These are phyloP conservation scores for Drosophila grimshawi DNA, from an alignment of 1,140 invertebrate species.

Conservation along the genomic window DNA sequence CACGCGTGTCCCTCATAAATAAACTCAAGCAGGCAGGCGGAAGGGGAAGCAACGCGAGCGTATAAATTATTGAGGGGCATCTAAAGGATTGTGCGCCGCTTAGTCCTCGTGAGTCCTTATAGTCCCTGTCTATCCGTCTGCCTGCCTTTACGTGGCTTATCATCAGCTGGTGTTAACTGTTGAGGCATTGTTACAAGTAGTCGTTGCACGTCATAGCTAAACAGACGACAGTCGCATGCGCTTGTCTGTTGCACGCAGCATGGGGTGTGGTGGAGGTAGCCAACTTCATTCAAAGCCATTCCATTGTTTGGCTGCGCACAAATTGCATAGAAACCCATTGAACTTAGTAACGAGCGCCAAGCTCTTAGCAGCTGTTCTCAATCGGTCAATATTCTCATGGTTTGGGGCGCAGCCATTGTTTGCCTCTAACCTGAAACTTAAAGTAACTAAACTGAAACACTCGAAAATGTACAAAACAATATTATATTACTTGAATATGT, in stretches of 20 bases:
- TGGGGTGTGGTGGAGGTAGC: too few relatives aligned
- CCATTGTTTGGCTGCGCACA: slow-evolving; percentile 41
- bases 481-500: too few relatives aligned
- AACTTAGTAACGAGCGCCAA: slow-evolving; percentile 1
- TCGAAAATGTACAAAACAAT: too few relatives aligned
- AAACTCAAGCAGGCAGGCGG: slow-evolving; percentile 13
- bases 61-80: slow-evolving; percentile 32
- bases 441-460: too few relatives aligned
- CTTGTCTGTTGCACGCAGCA: slow-evolving; percentile 12
- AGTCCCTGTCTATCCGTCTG: neutral
- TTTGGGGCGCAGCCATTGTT: neutral
- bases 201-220: slow-evolving; percentile 33
- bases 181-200: slow-evolving; percentile 29
- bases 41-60: neutral
- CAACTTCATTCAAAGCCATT: slow-evolving; percentile 21
- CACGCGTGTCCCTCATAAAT: slow-evolving; percentile 66
- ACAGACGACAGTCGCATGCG: slow-evolving; percentile 13
- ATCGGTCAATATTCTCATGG: neutral
- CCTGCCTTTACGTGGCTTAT: slow-evolving; percentile 36
- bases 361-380: slow-evolving; percentile 2
- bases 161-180: slow-evolving; percentile 10
- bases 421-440: neutral
- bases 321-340: slow-evolving; percentile 36
- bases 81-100: slow-evolving; percentile 31
- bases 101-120: slow-evolving; percentile 9